Conservation (phyloP, 1,140 invertebrate species). For the Calliphora vicina region DNA sequence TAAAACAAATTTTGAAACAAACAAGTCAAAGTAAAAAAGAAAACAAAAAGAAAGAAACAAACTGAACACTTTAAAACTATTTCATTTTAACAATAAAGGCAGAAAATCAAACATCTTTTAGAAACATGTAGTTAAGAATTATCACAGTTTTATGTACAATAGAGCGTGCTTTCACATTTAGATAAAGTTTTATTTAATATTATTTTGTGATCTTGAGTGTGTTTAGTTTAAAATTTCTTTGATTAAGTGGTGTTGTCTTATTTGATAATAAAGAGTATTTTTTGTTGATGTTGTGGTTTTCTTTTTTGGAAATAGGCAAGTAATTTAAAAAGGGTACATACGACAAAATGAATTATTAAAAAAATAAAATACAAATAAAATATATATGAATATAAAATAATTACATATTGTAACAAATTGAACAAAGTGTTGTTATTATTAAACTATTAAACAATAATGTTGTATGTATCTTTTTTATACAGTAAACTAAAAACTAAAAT, state of each 20-base stretch:
- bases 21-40: neutral
- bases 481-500: neutral
- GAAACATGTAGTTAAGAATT: constrained; percentile 12
- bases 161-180: neutral
- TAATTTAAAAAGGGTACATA: neutral
- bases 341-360: neutral
- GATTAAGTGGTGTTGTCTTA: neutral
- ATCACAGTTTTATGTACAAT: constrained; percentile 34
- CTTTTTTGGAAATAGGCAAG: neutral
- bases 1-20: constrained; percentile 16
- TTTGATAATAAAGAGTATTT: no score
- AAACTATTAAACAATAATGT: neutral
- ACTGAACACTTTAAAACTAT: neutral
- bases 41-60: neutral
- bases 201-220: neutral
- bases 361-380: neutral
- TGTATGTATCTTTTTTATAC: neutral
- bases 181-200: neutral
- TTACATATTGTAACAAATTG: neutral
- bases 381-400: neutral
- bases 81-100: neutral
- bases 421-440: neutral
- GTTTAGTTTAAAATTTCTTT: neutral
- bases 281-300: neutral
- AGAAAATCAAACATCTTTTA: constrained; percentile 16